phyloP scores from a whole-genome alignment of 2,888 invertebrate genomes.

The Noctua janthe region DNA sequence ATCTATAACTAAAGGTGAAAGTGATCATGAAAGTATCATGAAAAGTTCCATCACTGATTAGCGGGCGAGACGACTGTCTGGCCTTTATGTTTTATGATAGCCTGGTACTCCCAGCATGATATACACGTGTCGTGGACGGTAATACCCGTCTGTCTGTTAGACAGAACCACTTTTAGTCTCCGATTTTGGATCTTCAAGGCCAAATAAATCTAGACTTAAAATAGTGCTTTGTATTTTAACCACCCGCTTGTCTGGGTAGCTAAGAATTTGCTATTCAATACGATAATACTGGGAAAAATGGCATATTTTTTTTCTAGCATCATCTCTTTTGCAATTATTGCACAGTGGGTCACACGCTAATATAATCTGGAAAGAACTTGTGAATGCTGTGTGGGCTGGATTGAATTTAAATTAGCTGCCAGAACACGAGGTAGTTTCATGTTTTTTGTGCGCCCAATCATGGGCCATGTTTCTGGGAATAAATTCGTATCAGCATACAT shows the following conservation, averaged over 20 bases:
- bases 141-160: slow-evolving; percentile 33
- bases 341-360: slow-evolving; percentile 28
- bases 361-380: slow-evolving; percentile 30
- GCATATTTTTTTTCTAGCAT: neutral
- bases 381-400: slow-evolving; percentile 52
- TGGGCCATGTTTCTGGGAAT: slow-evolving; percentile 42
- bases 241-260: neutral
- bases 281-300: neutral
- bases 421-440: slow-evolving; percentile 45
- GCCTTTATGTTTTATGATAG: slow-evolving; percentile 45
- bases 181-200: slow-evolving; percentile 23
- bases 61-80: slow-evolving; percentile 46
- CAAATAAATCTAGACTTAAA: slow-evolving; percentile 39
- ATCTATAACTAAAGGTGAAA: slow-evolving; percentile 10
- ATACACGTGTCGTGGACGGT: slow-evolving; percentile 45
- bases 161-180: slow-evolving; percentile 25
- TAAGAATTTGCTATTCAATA: neutral
- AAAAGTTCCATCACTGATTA: slow-evolving; percentile 41
- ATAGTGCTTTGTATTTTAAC: neutral
- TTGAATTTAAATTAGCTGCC: slow-evolving; percentile 63
- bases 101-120: slow-evolving; percentile 49
- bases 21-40: slow-evolving; percentile 5
- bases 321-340: neutral
- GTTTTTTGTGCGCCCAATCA: slow-evolving; percentile 31
- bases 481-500: neutral